Evolutionary conservation across 1,140 invertebrate species (phyloP).

Genomic region (Ceratoteleas bidentatus): DNA sequence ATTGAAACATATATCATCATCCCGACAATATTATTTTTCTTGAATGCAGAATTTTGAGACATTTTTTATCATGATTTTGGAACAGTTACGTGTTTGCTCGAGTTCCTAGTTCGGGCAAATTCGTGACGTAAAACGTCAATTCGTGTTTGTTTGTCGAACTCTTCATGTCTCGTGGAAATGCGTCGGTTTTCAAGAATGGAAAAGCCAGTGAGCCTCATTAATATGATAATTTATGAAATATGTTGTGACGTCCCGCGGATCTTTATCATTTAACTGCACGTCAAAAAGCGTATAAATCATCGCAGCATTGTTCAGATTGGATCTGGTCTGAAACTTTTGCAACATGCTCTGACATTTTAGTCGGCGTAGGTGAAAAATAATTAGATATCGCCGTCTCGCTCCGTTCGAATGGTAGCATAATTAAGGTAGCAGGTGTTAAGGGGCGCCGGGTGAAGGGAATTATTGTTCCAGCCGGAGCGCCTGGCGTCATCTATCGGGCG

Average conservation of each 20-base stretch:
- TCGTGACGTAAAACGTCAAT: too few species aligned
- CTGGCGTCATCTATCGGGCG: constrained; percentile 19
- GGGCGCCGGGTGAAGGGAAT: constrained; percentile 28
- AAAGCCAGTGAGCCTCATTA: constrained; percentile 2
- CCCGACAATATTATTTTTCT: too few species aligned
- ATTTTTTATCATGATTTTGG: too few species aligned
- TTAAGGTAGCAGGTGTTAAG: constrained; percentile 51
- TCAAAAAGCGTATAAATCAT: constrained; percentile 34
- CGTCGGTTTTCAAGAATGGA: background rate
- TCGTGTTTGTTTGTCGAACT: too few species aligned
- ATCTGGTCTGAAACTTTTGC: constrained; percentile 39
- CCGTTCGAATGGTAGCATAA: constrained; percentile 22
- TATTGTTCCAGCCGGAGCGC: constrained; percentile 5
- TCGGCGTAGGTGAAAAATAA: constrained; percentile 44
- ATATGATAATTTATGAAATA: constrained; percentile 35
- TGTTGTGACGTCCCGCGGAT: constrained; percentile 14
- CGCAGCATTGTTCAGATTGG: constrained; percentile 22
- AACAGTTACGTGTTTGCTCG: too few species aligned
- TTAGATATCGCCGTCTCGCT: constrained; percentile 23
- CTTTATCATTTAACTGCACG: constrained; percentile 34
- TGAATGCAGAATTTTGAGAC: too few species aligned
- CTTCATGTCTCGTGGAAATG: too few species aligned
- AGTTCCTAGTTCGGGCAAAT: too few species aligned
- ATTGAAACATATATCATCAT: too few species aligned
- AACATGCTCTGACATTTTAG: constrained; percentile 42